These are phyloP conservation scores for Oryzias melastigma DNA, from an alignment of 2,113 vertebrate genomes.

Conservation along the genomic window DNA sequence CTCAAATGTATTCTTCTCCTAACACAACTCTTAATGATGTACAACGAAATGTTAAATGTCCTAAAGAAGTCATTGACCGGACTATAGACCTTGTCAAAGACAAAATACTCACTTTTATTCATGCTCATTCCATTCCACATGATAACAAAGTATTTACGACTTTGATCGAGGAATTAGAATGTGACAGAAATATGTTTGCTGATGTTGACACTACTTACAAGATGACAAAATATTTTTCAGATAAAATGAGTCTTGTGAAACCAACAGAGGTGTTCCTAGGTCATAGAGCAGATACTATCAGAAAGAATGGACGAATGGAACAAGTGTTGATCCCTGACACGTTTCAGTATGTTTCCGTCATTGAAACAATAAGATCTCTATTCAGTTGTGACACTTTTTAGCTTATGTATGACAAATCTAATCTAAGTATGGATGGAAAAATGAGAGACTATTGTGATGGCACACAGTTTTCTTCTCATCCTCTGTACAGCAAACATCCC, in stretches of 20 bases:
- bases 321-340: neutral
- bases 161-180: constrained; percentile 20
- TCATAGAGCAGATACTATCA: constrained; percentile 17
- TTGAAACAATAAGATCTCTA: constrained; percentile 3
- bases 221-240: neutral
- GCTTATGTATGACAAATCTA: neutral
- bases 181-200: constrained; percentile 12
- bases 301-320: neutral
- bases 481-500: neutral
- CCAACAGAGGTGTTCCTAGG: constrained; percentile 7
- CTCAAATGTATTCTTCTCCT: neutral
- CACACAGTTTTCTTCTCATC: neutral
- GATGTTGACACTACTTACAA: constrained; percentile 15
- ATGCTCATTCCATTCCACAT: neutral
- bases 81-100: neutral
- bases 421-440: neutral
- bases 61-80: neutral
- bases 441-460: neutral
- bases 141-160: neutral
- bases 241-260: neutral
- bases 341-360: neutral
- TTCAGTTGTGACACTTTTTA: constrained; percentile 3
- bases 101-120: neutral
- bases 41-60: neutral
- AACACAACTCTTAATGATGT: neutral